Evolutionary conservation across 2,797 vertebrate species (phyloP), one percentile per base, ranked within the genome.

Genomic region (Lagodon rhomboides): DNA sequence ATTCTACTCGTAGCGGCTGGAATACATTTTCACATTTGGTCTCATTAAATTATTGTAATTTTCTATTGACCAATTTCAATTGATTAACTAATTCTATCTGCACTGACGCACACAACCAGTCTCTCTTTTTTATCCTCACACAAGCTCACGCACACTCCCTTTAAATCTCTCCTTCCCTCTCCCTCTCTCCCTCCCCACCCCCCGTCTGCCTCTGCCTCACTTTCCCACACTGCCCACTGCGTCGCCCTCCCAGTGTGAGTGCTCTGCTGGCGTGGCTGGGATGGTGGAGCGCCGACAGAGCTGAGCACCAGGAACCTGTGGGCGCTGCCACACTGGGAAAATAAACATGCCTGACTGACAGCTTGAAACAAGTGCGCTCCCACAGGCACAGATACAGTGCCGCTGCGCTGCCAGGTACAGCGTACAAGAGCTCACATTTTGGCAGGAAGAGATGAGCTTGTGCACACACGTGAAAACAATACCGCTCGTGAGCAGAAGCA

Each of bases 341-440:
- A 88, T 80, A 86, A 89, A 89, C 81, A 88, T 4, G 61, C 30
- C 75, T 87, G 86, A 89, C 62, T 89, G 90, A 91, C 88, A 85
- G 83, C 87, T 67, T 69, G 56, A 90, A 87, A 85, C 82, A 55
- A 77, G 68, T 46, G 53, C 20, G 60, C 79, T 82, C 80, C 83
- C 85, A 75, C 80, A 63, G 68, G 73, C 46, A 16, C 72, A 65
- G 78, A 77, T 62, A 76, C 64, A 67, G 51, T 23, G 43, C 38
- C 0, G 43, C 69, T 15, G 73, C 10, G 20, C 79, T 49, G 62
- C 76, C 79, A 73, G 75, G 49, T 77, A 66, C 15, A 1, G 38
- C 20, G 56, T 65, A 62, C 43, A 67, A 60, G n/a, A 74, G 80
- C 22, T 30, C 58, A 46, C 27, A n/a, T 34, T 79, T 68, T 87